Conservation (phyloP, 2,888 invertebrate species). For the Platycnemis pennipes region DNA sequence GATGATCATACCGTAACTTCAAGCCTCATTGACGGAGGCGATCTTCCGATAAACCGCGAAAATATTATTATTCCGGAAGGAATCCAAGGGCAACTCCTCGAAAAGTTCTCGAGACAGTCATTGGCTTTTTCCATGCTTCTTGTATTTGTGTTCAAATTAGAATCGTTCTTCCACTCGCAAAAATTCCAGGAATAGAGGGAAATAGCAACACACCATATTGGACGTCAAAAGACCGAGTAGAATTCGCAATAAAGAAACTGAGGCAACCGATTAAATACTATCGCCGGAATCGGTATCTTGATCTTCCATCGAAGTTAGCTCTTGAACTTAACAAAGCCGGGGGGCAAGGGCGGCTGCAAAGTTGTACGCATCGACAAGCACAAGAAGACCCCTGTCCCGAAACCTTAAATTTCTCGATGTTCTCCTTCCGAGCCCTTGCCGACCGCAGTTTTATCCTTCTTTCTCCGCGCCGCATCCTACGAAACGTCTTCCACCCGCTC, state of each 20-base stretch:
- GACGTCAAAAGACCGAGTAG: neutral
- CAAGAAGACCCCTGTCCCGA: neutral
- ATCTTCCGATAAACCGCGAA: neutral
- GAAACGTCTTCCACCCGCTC: neutral
- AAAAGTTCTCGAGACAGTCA: neutral
- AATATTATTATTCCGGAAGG: neutral
- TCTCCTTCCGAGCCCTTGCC: neutral
- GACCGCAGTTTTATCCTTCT: neutral
- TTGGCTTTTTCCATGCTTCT: neutral
- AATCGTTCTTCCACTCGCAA: neutral
- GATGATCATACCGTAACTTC: neutral
- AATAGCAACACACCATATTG: neutral
- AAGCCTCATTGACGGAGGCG: neutral
- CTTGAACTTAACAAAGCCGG: constrained; percentile 25
- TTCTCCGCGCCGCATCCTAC: too few relatives aligned
- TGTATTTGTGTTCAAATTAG: neutral
- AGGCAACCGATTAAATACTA: neutral
- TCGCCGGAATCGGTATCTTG: neutral
- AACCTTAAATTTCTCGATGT: neutral
- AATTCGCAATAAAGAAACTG: neutral
- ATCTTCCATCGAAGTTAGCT: neutral
- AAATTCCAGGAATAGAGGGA: neutral
- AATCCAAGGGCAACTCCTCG: neutral
- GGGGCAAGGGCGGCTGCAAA: constrained; percentile 16
- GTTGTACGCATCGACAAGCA: neutral